Base-by-base conservation (phyloP, 1,140 invertebrate genomes). In the Leucophenga varia region DNA sequence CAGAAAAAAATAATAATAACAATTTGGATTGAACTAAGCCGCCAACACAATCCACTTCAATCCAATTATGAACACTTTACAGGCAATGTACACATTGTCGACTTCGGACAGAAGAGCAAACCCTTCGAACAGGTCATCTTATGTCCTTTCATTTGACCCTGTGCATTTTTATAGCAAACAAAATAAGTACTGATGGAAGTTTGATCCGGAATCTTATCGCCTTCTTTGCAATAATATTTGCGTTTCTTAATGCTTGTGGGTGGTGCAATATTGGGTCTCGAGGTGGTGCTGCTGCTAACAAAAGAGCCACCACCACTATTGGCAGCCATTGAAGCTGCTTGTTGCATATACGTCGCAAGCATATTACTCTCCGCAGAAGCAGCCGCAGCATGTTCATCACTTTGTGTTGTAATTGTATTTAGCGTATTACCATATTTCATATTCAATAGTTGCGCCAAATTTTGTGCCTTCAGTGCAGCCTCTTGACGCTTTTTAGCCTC, bases 91-190 rank as follows among this genome's bases (percentile, higher is more conserved):
- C 72, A 75, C 51, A 74, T 49, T 4, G 59, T 43, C 3, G 59
- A 67, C 34, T 51, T 56, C 8, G 69, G 55, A 14, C 72, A 75
- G 41, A 75, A 75, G 38, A 74, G 57, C 41, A 75, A 41, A 3
- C 57, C 55, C 38, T 69, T 69, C 10, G 72, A 67, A 47, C 72
- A 75, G 34, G 48, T 67, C 67, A 74, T 73, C 40, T 74, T 74
- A 42, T 73, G 69, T 2, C 72, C 69, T 43, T 65, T 69, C 69
- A 75, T 72, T 38, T 57, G 50, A 35, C 69, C 72, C 38, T 67
- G 52, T 0, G 61, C 31, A 6, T 57, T 73, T 52, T 74, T 75
- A 40, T 72, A 75, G 64, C 72, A 75, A 19, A 74, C 58, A 47
- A 73, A 74, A 35, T 75, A 75, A 54, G 57, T 74, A 43, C 46